Evolutionary conservation across 2,888 invertebrate species (phyloP), one percentile per base, ranked within the genome.

Genomic region (Xestia rhomboidea): DNA sequence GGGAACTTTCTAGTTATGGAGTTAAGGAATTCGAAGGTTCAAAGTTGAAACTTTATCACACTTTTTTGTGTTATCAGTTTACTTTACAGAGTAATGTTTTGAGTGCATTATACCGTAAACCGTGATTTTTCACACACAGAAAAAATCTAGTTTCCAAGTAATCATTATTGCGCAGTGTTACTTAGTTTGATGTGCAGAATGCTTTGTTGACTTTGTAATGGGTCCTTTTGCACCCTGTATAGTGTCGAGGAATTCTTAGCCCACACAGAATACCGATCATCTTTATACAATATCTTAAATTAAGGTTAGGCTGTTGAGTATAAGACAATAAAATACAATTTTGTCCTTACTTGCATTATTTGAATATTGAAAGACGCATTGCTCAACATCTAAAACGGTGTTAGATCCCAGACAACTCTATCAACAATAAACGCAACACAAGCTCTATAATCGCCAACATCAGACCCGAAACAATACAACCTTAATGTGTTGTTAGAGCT

Each of bases 401-500:
- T 11, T 13, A 34, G 69, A 30, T 0, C 5, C 27, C 13, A 41
- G 71, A 57, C 38, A 68, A 34, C 51, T 68, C 38, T 41, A 62
- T 57, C 18, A 41, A 41, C 30, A 46, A 68, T 51, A 18, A 64
- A 69, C 62, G 13, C 38, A 73, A 63, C 38, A 73, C 38, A 2
- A 67, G 21, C 54, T 38, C 46, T 64, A 46, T 67, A 46, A 64
- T 68, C n/a, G 21, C 46, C 10, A 44, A 64, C 44, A 51, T 62
- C 27, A 11, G 8, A 6, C 21, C 44, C 15, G 41, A 60, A 68
- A 85, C 69, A 79, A 82, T 74, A 64, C 67, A 60, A 46, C 41
- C 60, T 72, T 72, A 76, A 68, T 71, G 64, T 46, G 51, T 73
- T 81, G 73, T 64, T 63, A 73, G 68, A 60, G 38, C 70, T 68